Evolutionary conservation across 2,113 vertebrate genomes (phyloP).

Genomic region (Sturnus vulgaris): DNA sequence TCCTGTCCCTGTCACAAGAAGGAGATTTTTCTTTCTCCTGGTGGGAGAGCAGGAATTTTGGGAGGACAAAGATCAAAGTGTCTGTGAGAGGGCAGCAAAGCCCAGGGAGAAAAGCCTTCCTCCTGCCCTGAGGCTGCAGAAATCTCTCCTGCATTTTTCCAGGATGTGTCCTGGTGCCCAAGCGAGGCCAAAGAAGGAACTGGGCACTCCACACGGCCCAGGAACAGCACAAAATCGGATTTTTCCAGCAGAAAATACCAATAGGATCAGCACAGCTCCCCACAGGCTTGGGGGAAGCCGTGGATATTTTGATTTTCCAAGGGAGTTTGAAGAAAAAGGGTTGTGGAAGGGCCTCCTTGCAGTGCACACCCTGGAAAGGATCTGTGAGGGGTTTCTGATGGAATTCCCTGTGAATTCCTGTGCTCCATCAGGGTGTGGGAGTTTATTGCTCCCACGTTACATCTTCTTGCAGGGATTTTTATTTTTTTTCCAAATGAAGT

Average conservation of each 20-base stretch:
- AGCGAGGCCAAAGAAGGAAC: not conserved
- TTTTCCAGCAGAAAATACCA: not conserved
- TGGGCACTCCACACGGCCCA: rapidly evolving
- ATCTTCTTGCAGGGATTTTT: too few species aligned
- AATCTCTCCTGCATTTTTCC: not conserved
- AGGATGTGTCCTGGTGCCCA: not conserved
- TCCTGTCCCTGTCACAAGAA: not conserved
- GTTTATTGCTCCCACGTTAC: too few species aligned
- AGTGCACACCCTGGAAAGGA: not conserved
- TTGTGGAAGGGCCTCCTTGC: not conserved
- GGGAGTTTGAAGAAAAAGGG: not conserved
- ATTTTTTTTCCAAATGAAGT: too few species aligned
- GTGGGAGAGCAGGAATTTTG: not conserved
- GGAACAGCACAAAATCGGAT: not conserved
- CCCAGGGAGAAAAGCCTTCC: not conserved
- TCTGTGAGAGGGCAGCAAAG: not conserved
- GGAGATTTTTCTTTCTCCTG: not conserved
- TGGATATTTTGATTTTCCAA: not conserved
- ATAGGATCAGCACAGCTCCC: not conserved
- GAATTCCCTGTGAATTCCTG: not conserved
- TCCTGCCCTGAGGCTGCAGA: not conserved
- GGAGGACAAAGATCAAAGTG: not conserved
- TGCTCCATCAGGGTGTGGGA: not conserved
- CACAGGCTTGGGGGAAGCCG: not conserved
- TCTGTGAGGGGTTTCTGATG: not conserved